Evolutionary conservation across 2,888 invertebrate species (phyloP), one percentile per base, ranked within the genome.

Genomic region (Hypomecis punctinalis): DNA sequence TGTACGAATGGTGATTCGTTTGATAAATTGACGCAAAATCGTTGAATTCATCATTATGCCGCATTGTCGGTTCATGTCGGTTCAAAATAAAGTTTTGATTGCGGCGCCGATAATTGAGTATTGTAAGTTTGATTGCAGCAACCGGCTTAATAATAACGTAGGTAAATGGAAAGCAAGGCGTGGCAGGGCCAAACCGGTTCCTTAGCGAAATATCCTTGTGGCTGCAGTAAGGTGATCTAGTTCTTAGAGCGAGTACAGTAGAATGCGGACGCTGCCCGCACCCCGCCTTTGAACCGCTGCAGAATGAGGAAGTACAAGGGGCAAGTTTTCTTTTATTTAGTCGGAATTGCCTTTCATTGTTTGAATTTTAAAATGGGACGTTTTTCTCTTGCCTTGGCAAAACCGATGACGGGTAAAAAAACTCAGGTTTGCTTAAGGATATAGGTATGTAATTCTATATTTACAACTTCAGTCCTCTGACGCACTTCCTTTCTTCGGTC

Each of bases 241-340:
- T 91, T 84, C 75, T 82, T 78, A 72, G 80, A 81, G 79, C 80
- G 80, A 83, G 81, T 81, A 76, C 70, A 66, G 78, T 79, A 89
- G 91, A 91, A 93, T 93, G 92, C 92, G 92, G 92, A 92, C 90
- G 77, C 85, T 55, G 86, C 83, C 89, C 86, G 86, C 90, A 75
- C 89, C 88, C 80, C 75, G 65, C 66, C 70, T 74, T 72, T 74
- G 72, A 76, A 81, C 78, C 78, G 78, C 80, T 79, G 77, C 80
- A 74, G 57, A 72, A 88, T 80, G 81, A 90, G 91, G 91, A 91
- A 92, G 87, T 86, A 36, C 10, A 39, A 54, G 62, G 66, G 64
- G 70, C 77, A 71, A 72, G 76, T 82, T 82, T 80, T 78, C 71
- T 75, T 76, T 73, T 61, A 70, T 49, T 61, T 58, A 36, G 37